These are phyloP conservation scores for Aphelinus certus DNA, from an alignment of 1,140 invertebrate species.

Conservation along the genomic window DNA sequence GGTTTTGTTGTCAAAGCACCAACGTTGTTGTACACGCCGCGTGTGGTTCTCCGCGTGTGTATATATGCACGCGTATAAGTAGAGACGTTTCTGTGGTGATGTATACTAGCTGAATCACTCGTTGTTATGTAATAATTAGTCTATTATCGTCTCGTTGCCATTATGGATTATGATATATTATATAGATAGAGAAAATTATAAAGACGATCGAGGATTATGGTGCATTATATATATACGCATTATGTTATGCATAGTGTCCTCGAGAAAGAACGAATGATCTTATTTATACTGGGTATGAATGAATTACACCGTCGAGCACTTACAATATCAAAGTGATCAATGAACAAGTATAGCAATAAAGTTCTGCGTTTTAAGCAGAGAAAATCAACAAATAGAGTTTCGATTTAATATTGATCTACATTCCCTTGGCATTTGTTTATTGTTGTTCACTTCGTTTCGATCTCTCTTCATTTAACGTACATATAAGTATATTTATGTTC, in stretches of 20 bases:
- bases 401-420: conserved; percentile 33
- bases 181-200: neutral
- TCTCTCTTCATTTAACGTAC: too few relatives aligned
- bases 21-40: too few relatives aligned
- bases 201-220: conserved; percentile 12
- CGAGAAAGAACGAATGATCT: conserved; percentile 18
- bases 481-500: too few relatives aligned
- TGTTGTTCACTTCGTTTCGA: too few relatives aligned
- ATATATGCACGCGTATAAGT: too few relatives aligned
- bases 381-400: conserved; percentile 33
- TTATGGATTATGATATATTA: too few relatives aligned
- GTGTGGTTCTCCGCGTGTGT: too few relatives aligned
- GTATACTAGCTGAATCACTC: too few relatives aligned
- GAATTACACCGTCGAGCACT: conserved; percentile 37
- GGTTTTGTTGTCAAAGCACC: too few relatives aligned
- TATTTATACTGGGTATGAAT: conserved; percentile 32
- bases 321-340: conserved; percentile 33
- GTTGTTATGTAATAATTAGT: too few relatives aligned
- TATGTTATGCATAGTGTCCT: conserved; percentile 12
- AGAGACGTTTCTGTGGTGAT: too few relatives aligned
- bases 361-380: conserved; percentile 47
- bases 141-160: too few relatives aligned
- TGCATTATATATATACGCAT: conserved; percentile 1
- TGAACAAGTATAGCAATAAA: conserved; percentile 44
- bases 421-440: neutral